Conservation (phyloP, 2,113 vertebrate genomes). For the Reinhardtius hippoglossoides region DNA sequence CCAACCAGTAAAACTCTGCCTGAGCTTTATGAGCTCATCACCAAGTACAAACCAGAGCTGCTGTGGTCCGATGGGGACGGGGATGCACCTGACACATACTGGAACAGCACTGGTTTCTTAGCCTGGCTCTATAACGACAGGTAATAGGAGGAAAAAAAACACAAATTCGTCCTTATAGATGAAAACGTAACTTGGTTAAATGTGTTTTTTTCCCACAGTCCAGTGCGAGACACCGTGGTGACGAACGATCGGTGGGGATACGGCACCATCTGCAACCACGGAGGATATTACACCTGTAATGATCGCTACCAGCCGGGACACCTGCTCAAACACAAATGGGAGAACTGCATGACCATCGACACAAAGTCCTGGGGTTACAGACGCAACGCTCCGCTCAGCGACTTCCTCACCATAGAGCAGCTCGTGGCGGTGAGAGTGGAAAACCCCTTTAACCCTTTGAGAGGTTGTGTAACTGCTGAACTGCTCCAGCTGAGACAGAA, state of each 20-base stretch:
- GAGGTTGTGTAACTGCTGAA: neutral
- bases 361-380: conserved; percentile 91
- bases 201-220: conserved; percentile 77
- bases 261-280: conserved; percentile 88
- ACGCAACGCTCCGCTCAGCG: conserved; percentile 84
- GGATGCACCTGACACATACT: conserved; percentile 89
- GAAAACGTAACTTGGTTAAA: neutral
- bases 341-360: conserved; percentile 97
- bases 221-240: conserved; percentile 90
- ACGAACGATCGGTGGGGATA: conserved; percentile 96
- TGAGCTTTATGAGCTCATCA: conserved; percentile 91
- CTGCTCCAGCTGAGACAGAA: neutral
- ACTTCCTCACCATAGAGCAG: conserved; percentile 87
- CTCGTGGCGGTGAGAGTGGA: conserved; percentile 84
- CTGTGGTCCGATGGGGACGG: conserved; percentile 96
- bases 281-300: conserved; percentile 92
- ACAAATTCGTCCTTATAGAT: neutral
- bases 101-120: conserved; percentile 96
- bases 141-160: conserved; percentile 62
- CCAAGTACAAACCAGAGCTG: conserved; percentile 89
- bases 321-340: conserved; percentile 93
- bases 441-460: neutral
- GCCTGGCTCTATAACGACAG: conserved; percentile 98
- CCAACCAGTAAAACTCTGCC: conserved; percentile 88
- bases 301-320: conserved; percentile 93